Conservation (phyloP, 2,888 invertebrate species). For the Stomorhina lunata region DNA sequence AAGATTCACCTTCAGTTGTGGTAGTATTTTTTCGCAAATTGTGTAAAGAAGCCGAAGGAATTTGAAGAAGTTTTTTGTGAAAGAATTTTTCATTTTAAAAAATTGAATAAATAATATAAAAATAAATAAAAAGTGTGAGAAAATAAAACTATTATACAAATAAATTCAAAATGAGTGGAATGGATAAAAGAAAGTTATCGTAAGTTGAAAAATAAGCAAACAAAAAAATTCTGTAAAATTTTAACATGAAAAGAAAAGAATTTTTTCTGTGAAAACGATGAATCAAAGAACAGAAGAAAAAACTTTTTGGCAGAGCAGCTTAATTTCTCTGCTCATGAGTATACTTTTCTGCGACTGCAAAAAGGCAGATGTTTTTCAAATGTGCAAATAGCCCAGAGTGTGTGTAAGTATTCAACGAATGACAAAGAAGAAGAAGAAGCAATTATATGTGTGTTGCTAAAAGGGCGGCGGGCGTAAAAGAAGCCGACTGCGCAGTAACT, state of each 20-base stretch:
- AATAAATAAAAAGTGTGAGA: constrained; percentile 35
- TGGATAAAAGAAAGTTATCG: constrained; percentile 80
- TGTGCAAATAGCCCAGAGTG: no score
- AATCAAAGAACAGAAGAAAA: constrained; percentile 50
- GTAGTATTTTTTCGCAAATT: constrained; percentile 62
- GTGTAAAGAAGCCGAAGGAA: constrained; percentile 51
- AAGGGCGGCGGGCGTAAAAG: constrained; percentile 65
- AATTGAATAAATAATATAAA: constrained; percentile 20
- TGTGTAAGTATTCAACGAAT: constrained; percentile 67
- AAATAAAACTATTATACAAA: constrained; percentile 16
- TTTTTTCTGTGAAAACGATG: constrained; percentile 67
- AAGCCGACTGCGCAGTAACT: constrained; percentile 55
- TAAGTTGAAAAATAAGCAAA: constrained; percentile 73
- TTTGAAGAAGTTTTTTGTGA: constrained; percentile 14
- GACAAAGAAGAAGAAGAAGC: background rate
- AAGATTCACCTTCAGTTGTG: constrained; percentile 56
- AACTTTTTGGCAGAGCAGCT: constrained; percentile 51
- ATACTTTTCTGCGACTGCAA: constrained; percentile 63
- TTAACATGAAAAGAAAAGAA: constrained; percentile 35
- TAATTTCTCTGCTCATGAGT: constrained; percentile 64
- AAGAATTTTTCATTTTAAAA: constrained; percentile 1
- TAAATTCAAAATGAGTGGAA: constrained; percentile 72
- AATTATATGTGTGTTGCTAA: constrained; percentile 5
- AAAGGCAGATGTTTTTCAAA: constrained; percentile 70
- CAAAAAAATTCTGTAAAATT: constrained; percentile 23